Evolutionary conservation across 2,888 invertebrate genomes (phyloP), one percentile per base, ranked within the genome.

Genomic region (Congeria kusceri): DNA sequence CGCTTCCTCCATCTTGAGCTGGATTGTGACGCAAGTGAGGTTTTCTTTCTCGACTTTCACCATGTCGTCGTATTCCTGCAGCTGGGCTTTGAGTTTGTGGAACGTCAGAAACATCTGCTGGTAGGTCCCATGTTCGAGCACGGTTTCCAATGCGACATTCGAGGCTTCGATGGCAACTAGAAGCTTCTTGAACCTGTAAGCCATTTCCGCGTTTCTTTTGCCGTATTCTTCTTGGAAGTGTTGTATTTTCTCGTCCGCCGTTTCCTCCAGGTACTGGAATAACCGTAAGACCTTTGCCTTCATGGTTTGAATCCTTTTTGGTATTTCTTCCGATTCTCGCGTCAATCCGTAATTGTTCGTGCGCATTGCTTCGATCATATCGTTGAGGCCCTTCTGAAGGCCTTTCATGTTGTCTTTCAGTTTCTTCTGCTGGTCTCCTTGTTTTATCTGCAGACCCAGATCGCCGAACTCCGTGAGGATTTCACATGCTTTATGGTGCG

Each of bases 191-290:
- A 68, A 76, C 59, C 68, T 75, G 49, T 75, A 76, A 5, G 75
- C 72, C 53, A 65, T 80, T 3, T 76, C 80, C 15, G 75, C 47
- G 53, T 80, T 80, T 39, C 53, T 53, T 39, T 68, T 75, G 15
- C 64, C 64, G 32, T 68, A 53, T 27, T 80, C 71, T 20, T 72
- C 72, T 62, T 72, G 72, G 18, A 68, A 80, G 20, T 63, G 32
- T 27, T 44, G 28, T 11, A 80, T 76, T 13, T 68, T 80, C 28
- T 58, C 23, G 11, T 56, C 53, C 0, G 65, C 72, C n/a, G 25
- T 46, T 29, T 80, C 80, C 61, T 80, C 80, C n/a, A 80, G 61
- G 44, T 75, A 56, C n/a, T 80, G 44, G 58, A 80, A 80, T 46
- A 80, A 28, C 29, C 72, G 71, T 3, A 80, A 49, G 11, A 80